These are phyloP conservation scores for Raillietiella orientalis DNA, from an alignment of 2,888 invertebrate genomes.

Conservation along the genomic window DNA sequence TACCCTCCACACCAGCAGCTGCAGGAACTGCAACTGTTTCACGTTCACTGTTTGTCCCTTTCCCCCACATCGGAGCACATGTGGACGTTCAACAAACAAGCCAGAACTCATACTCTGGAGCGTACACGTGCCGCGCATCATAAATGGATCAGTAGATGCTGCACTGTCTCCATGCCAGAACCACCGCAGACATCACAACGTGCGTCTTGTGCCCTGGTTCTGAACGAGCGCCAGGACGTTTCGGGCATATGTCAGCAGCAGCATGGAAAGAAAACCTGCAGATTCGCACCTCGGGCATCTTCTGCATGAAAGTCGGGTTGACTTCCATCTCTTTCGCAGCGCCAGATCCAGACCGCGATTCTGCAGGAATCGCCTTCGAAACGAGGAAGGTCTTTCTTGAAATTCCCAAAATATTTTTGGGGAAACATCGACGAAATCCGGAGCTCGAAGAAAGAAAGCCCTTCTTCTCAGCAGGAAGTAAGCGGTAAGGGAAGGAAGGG, in stretches of 20 bases:
- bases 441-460: no score
- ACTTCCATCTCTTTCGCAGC: conserved; percentile 62
- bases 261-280: conserved; percentile 69
- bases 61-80: conserved; percentile 65
- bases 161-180: conserved; percentile 80
- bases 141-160: conserved; percentile 51
- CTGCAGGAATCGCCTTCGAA: conserved; percentile 62
- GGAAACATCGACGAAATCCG: conserved; percentile 91
- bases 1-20: conserved; percentile 78
- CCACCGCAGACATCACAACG: conserved; percentile 81
- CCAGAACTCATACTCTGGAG: conserved; percentile 59
- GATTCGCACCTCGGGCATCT: conserved; percentile 80
- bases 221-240: conserved; percentile 50
- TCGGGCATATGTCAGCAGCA: conserved; percentile 65
- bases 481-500: no score
- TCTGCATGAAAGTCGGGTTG: conserved; percentile 64
- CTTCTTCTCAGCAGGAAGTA: no score
- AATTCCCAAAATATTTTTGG: conserved; percentile 50
- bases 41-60: conserved; percentile 60
- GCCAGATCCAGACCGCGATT: conserved; percentile 63
- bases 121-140: conserved; percentile 88
- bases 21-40: conserved; percentile 71
- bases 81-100: conserved; percentile 62
- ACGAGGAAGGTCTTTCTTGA: conserved; percentile 29
- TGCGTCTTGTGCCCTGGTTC: conserved; percentile 65